Conservation (phyloP, 2,888 invertebrate species). For the Cecidostiba fungosa region DNA sequence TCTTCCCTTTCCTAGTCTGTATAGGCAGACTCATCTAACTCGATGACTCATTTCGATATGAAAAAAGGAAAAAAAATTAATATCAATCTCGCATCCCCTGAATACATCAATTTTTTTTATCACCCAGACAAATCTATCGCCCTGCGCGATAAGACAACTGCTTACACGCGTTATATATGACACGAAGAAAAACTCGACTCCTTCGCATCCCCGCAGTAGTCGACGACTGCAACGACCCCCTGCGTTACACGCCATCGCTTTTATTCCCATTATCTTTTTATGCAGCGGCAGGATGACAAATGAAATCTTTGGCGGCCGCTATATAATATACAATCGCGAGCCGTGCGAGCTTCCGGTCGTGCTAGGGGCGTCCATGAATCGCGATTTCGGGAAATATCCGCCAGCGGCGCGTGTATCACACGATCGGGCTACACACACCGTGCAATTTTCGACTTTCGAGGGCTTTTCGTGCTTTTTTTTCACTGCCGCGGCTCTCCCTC, state of each 20-base stretch:
- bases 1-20: no score
- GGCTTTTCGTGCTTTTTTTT: constrained; percentile 4
- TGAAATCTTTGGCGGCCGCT: constrained; percentile 50
- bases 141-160: background rate
- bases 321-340: background rate
- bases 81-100: background rate
- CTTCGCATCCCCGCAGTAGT: background rate
- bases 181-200: background rate
- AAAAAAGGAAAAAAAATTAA: background rate
- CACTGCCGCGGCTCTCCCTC: background rate
- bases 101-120: constrained; percentile 20
- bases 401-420: background rate
- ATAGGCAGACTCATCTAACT: background rate
- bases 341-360: background rate
- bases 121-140: constrained; percentile 4
- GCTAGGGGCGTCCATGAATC: constrained; percentile 19
- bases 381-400: constrained; percentile 22
- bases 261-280: constrained; percentile 58
- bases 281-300: constrained; percentile 54
- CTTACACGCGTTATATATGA: background rate
- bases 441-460: constrained; percentile 3
- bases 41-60: background rate
- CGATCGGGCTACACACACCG: background rate
- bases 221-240: background rate
- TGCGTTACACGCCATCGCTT: constrained; percentile 23